Evolutionary conservation across 2,797 vertebrate species (phyloP), one percentile per base, ranked within the genome.

Genomic region (Peromyscus aztecus): DNA sequence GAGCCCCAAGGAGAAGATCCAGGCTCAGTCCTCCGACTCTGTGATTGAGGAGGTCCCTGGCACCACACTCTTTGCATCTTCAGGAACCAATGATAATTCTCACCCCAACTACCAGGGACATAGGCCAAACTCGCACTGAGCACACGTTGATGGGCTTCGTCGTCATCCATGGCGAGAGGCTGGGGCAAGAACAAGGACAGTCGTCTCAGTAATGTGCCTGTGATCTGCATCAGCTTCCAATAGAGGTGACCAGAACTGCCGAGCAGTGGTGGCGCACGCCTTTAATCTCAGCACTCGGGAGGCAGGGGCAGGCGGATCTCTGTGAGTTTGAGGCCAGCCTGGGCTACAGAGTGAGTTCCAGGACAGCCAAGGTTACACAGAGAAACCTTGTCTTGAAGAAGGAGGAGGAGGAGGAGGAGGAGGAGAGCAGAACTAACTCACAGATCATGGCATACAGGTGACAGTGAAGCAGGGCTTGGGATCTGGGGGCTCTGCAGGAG

Each of bases 131-230:
- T 1, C 10, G 0, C 7, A 2, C 86, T 4, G 34, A 16, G 4
- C 27, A 3, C 23, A 3, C 2, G 0, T 19, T 12, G 49, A 23
- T 31, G 24, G 40, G 49, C 14, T 71, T 55, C 0, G 0, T 40
- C 0, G 0, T 40, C 24, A 73, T 57, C 85, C 49, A 19, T 6
- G n/a, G 67, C 4, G n/a, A 73, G 10, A 24, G 73, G 17, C 14
- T 11, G 34, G 12, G 4, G 69, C 4, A 27, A 23, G 14, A 14
- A 73, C 21, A 34, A 27, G 31, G 27, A 19, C 9, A 19, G 13
- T 14, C 43, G 37, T 37, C 29, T 76, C 75, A 29, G 2, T 2
- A 13, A 43, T 43, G 43, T 4, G 43, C 2, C 11, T 17, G 0
- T 12, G 31, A 63, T 27, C 40, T 27, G 63, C 0, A 0, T 6